Evolutionary conservation across 2,888 invertebrate genomes (phyloP).

Genomic region (Mycalesis mineus): DNA sequence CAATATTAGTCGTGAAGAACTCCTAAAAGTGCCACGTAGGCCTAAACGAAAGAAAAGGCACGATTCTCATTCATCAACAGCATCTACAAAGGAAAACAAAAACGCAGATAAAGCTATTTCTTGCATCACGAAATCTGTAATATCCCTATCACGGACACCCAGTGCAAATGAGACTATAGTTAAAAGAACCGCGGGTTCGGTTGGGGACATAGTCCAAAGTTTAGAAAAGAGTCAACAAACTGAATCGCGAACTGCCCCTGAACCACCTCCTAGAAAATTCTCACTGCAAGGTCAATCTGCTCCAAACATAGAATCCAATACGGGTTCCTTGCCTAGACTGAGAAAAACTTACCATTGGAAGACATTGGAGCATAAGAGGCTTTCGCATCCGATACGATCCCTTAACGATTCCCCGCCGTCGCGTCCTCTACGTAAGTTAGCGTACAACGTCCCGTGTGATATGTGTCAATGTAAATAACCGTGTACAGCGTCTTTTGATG

Average conservation of each 20-base stretch:
- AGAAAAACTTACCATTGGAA: constrained; percentile 64
- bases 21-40: constrained; percentile 63
- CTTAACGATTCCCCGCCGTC: constrained; percentile 57
- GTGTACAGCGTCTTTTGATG: constrained; percentile 35
- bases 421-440: constrained; percentile 68
- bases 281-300: constrained; percentile 55
- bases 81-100: constrained; percentile 11
- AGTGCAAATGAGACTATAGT: constrained; percentile 49
- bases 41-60: constrained; percentile 58
- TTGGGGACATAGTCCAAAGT: constrained; percentile 48
- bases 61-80: constrained; percentile 29
- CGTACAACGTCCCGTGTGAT: constrained; percentile 41
- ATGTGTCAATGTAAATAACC: constrained; percentile 53
- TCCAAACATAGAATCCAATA: constrained; percentile 43
- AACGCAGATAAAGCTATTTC: constrained; percentile 44
- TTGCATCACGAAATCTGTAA: constrained; percentile 56
- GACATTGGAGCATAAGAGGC: constrained; percentile 67
- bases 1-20: constrained; percentile 54
- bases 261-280: constrained; percentile 45
- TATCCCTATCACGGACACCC: constrained; percentile 60
- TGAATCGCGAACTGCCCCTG: constrained; percentile 32
- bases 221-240: constrained; percentile 42
- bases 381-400: constrained; percentile 66
- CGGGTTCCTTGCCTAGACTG: constrained; percentile 57
- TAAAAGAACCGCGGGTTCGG: constrained; percentile 30